Conservation (phyloP, 2,113 vertebrate genomes). For the Sinocyclocheilus anophthalmus region DNA sequence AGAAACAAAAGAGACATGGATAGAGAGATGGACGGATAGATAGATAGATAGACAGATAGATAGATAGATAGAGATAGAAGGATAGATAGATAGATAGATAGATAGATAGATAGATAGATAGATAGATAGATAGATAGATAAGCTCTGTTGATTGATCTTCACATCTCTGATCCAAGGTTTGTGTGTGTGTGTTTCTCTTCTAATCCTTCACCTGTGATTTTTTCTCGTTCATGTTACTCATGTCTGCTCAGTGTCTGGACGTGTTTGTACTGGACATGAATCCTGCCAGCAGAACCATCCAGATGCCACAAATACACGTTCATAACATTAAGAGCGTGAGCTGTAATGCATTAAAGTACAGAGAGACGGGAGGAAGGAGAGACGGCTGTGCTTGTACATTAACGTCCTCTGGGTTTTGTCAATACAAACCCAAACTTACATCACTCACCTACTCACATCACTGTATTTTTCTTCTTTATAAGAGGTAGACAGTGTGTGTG, state of each 20-base stretch:
- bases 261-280: constrained; percentile 10
- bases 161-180: constrained; percentile 36
- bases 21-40: too few species aligned
- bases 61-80: too few species aligned
- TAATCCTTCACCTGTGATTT: constrained; percentile 2
- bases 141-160: constrained; percentile 22
- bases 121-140: neutral
- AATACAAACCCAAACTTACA: neutral
- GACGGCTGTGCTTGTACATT: neutral
- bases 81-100: too few species aligned
- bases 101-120: too few species aligned
- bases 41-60: too few species aligned
- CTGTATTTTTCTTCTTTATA: neutral
- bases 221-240: neutral
- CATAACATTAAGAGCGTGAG: neutral
- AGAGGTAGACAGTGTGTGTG: neutral
- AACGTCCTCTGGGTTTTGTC: neutral
- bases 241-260: constrained; percentile 20
- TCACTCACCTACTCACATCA: neutral
- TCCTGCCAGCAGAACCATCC: neutral
- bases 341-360: neutral
- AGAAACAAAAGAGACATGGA: too few species aligned
- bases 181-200: neutral
- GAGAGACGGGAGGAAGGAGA: neutral
- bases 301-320: constrained; percentile 3